Evolutionary conservation across 2,797 vertebrate species (phyloP).

Genomic region (Sebastes reedi): DNA sequence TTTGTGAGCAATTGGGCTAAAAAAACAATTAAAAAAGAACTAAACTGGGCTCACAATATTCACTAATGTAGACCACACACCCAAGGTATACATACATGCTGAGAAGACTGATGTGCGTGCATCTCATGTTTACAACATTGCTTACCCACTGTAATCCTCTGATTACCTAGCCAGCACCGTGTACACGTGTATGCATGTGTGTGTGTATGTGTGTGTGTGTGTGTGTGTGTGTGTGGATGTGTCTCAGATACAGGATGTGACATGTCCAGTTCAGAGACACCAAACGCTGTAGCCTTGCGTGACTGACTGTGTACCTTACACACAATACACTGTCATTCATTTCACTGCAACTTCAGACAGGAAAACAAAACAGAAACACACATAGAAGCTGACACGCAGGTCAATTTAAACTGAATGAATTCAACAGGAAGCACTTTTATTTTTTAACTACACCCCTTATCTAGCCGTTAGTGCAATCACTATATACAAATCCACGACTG

Average conservation of each 20-base stretch:
- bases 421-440: conserved; percentile 48
- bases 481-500: conserved; percentile 68
- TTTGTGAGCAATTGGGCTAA: not conserved
- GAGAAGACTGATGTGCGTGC: conserved; percentile 16
- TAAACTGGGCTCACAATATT: not conserved
- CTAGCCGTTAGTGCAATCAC: conserved; percentile 73
- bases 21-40: not conserved
- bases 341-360: conserved; percentile 34
- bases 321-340: conserved; percentile 48
- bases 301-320: conserved; percentile 49
- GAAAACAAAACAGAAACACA: conserved; percentile 31
- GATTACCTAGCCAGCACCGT: conserved; percentile 27
- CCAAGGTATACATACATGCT: not conserved
- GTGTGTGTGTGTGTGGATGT: not conserved
- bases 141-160: conserved; percentile 35
- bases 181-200: not conserved
- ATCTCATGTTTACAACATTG: conserved; percentile 34
- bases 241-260: conserved; percentile 59
- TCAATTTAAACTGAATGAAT: conserved; percentile 47
- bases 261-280: conserved; percentile 52
- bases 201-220: conserved; percentile 2
- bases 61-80: not conserved
- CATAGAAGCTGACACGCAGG: conserved; percentile 31
- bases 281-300: conserved; percentile 47
- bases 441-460: conserved; percentile 53